Evolutionary conservation across 2,888 invertebrate species (phyloP).

Genomic region (Bedellia somnulentella): DNA sequence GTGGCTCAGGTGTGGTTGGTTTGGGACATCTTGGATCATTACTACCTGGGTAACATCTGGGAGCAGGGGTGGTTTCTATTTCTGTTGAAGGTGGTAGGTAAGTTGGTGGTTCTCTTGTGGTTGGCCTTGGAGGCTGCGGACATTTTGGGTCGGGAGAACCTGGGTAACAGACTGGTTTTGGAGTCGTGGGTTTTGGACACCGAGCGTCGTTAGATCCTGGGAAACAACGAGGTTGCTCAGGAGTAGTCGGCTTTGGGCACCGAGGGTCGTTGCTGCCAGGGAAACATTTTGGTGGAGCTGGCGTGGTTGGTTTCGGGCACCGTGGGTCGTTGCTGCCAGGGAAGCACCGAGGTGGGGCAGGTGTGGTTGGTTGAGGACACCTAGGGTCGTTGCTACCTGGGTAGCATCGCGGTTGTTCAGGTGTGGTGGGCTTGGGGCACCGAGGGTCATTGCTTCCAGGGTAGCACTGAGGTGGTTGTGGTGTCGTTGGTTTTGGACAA

Average conservation of each 20-base stretch:
- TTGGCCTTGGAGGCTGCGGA: conserved; percentile 12
- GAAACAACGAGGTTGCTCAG: conserved; percentile 12
- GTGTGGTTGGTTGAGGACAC: conserved; percentile 4
- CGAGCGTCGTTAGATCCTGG: conserved; percentile 13
- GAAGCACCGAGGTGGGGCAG: conserved; percentile 12
- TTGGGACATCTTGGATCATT: conserved; percentile 20
- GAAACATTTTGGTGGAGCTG: conserved; percentile 4
- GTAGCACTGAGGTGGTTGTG: conserved; percentile 13
- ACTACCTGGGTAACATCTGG: conserved; percentile 16
- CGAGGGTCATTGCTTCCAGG: conserved; percentile 19
- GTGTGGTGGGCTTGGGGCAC: conserved; percentile 15
- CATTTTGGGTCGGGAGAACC: conserved; percentile 16
- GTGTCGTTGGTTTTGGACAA: conserved; percentile 18
- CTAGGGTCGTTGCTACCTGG: conserved; percentile 9
- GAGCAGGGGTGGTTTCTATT: conserved; percentile 14
- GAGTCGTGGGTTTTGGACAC: conserved; percentile 11
- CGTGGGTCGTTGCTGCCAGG: conserved; percentile 13
- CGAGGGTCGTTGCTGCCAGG: conserved; percentile 12
- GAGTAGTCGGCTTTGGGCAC: conserved; percentile 15
- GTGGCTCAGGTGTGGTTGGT: conserved; percentile 11
- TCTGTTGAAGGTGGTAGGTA: conserved; percentile 18
- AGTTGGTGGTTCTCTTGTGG: conserved; percentile 13
- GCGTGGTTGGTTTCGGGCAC: conserved; percentile 7
- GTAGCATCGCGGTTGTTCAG: conserved; percentile 13
- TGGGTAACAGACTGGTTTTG: conserved; percentile 17